These are phyloP conservation scores for Micromesistius poutassou DNA, from an alignment of 2,797 vertebrate genomes.

Conservation along the genomic window DNA sequence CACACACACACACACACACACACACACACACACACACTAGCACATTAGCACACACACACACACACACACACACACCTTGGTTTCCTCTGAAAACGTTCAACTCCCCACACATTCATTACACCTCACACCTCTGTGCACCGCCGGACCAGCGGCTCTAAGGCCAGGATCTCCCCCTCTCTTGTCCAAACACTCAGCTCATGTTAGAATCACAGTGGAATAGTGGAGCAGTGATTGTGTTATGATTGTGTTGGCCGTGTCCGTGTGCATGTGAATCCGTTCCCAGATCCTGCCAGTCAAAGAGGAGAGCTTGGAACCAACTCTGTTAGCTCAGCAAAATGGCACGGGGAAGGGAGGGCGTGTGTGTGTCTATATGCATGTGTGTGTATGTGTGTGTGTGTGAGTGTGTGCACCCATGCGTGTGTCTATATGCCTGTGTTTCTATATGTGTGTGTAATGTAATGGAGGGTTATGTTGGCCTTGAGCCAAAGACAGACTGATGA, in stretches of 20 bases:
- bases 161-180: slow-evolving; percentile 14
- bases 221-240: slow-evolving; percentile 41
- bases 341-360: slow-evolving; percentile 16
- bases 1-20: slow-evolving; percentile 4
- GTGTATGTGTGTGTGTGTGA: background rate
- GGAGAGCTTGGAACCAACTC: slow-evolving; percentile 29
- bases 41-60: background rate
- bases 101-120: slow-evolving; percentile 6
- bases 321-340: slow-evolving; percentile 56
- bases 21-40: slow-evolving; percentile 1
- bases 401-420: background rate
- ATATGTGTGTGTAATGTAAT: slow-evolving; percentile 9
- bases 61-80: slow-evolving; percentile 4
- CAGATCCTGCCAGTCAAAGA: slow-evolving; percentile 39
- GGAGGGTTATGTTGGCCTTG: slow-evolving; percentile 4
- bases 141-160: slow-evolving; percentile 1
- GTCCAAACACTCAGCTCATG: slow-evolving; percentile 23
- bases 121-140: background rate
- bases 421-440: too few species aligned
- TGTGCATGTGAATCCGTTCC: slow-evolving; percentile 37
- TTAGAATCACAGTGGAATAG: slow-evolving; percentile 28
- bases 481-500: slow-evolving; percentile 14
- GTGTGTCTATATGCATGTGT: background rate
- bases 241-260: slow-evolving; percentile 28
- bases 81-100: slow-evolving; percentile 15